These are phyloP conservation scores for Sciaenops ocellatus DNA, from an alignment of 2,797 vertebrate genomes.

Conservation along the genomic window DNA sequence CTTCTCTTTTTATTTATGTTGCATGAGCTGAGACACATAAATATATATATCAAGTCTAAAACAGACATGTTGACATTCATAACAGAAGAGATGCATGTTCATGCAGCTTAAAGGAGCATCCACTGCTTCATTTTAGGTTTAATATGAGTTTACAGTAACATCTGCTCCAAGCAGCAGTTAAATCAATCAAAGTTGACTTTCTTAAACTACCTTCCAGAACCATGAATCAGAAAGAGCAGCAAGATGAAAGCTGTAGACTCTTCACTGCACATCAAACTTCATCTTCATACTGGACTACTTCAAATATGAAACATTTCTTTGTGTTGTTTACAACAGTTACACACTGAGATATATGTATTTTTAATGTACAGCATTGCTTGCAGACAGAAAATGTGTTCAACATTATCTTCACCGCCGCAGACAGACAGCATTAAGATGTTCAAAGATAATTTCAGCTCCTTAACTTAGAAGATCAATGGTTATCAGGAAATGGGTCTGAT, in stretches of 20 bases:
- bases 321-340: background rate
- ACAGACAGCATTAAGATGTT: background rate
- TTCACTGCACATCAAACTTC: background rate
- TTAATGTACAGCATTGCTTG: background rate
- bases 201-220: background rate
- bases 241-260: background rate
- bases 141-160: background rate
- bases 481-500: too few species aligned
- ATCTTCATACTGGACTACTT: background rate
- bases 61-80: background rate
- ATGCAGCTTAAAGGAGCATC: background rate
- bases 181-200: constrained; percentile 12
- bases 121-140: background rate
- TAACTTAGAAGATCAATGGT: too few species aligned
- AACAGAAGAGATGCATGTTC: background rate
- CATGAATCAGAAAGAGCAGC: background rate
- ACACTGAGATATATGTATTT: background rate
- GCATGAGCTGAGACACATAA: background rate
- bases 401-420: constrained; percentile 10
- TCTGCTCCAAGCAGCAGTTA: background rate
- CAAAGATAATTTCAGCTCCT: too few species aligned
- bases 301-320: background rate
- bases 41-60: too few species aligned
- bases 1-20: background rate
- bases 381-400: background rate